A percentile compares a stretch with the other conserved stretches of the same genome.
phyloP scores from a whole-genome alignment of 2,888 invertebrate genomes.

The Heliconius ethilla region DNA sequence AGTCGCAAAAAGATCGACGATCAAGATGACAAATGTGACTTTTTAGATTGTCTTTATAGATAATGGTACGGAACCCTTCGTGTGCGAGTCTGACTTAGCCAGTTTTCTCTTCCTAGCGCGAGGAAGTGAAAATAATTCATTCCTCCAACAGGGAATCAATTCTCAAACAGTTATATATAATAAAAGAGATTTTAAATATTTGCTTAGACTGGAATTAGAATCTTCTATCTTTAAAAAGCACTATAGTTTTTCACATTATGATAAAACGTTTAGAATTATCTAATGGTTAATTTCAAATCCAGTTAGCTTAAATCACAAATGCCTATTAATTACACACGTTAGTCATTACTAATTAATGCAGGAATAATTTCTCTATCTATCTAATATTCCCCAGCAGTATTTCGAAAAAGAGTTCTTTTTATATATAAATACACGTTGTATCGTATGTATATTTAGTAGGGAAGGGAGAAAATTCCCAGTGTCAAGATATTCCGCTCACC shows the following conservation, averaged over 20 bases:
- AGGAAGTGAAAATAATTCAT: too few species aligned
- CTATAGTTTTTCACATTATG: not conserved
- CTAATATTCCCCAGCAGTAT: not conserved
- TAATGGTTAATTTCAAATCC: not conserved
- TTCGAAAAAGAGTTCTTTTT: not conserved
- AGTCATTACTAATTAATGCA: conserved; percentile 3
- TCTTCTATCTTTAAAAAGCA: not conserved
- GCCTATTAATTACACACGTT: conserved; percentile 12
- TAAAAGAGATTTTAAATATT: too few species aligned
- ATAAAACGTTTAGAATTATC: not conserved
- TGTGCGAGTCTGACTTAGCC: too few species aligned
- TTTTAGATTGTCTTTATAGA: too few species aligned
- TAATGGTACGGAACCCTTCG: too few species aligned
- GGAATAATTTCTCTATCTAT: not conserved
- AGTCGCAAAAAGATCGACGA: too few species aligned
- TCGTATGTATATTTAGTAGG: not conserved
- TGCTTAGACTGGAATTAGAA: not conserved
- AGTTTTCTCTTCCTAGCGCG: too few species aligned
- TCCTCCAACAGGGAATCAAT: too few species aligned
- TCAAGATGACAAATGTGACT: too few species aligned
- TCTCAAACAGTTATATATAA: too few species aligned
- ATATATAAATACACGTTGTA: not conserved
- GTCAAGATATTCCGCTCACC: not conserved
- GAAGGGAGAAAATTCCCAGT: not conserved
- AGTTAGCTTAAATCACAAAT: not conserved